Conservation (phyloP, 2,888 invertebrate species). For the Synanthedon andrenaeformis region DNA sequence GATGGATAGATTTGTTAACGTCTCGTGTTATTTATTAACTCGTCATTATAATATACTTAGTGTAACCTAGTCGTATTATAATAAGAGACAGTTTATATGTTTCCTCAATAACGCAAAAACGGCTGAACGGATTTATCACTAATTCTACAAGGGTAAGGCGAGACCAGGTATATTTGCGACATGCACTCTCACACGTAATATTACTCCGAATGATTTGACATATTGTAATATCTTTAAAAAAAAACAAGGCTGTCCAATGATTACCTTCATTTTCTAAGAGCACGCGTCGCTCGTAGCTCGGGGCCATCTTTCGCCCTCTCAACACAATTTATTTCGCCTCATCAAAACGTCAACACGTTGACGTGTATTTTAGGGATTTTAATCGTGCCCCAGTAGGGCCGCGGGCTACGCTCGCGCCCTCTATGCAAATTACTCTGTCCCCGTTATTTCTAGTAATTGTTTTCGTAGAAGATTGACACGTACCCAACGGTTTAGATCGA, state of each 20-base stretch:
- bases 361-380: slow-evolving; percentile 65
- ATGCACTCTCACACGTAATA: no score
- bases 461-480: slow-evolving; percentile 57
- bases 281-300: slow-evolving; percentile 38
- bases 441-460: slow-evolving; percentile 49
- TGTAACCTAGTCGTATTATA: background rate
- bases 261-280: slow-evolving; percentile 62
- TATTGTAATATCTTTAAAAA: no score
- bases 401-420: slow-evolving; percentile 25
- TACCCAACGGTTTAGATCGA: slow-evolving; percentile 29
- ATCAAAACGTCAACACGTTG: slow-evolving; percentile 68
- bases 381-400: slow-evolving; percentile 35
- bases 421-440: slow-evolving; percentile 50
- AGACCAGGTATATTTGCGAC: no score
- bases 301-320: slow-evolving; percentile 27
- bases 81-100: no score
- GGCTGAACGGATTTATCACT: no score
- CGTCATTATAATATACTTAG: background rate
- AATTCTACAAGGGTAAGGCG: no score
- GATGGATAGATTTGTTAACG: background rate
- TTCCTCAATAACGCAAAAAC: no score
- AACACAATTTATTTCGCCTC: slow-evolving; percentile 60
- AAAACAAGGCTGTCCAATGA: slow-evolving; percentile 26
- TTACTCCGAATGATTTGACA: no score
- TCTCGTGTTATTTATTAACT: background rate